Evolutionary conservation across 2,113 vertebrate genomes (phyloP), one percentile per base, ranked within the genome.

Genomic region (Nettapus auritus): DNA sequence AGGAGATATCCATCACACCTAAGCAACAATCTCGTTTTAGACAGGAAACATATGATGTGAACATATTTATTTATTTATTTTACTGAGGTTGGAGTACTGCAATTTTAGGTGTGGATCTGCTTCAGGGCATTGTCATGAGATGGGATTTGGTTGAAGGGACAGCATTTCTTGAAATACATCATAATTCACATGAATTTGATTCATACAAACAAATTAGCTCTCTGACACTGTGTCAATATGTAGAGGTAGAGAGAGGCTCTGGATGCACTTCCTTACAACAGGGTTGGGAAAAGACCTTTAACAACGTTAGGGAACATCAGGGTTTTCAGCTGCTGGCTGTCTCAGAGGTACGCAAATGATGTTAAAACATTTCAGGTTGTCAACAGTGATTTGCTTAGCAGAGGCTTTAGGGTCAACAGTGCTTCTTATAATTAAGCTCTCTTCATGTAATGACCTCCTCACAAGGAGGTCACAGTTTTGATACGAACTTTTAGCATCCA

Each of bases 341-440:
- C 83, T 84, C 66, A 36, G 40, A 73, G 69, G 28, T 76, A 25
- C 15, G 7, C 28, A 76, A 81, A 86, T 36, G 66, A 84, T 73
- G 44, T 36, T 76, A 36, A 83, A 90, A 75, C 5, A 48, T 86
- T 88, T 96, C 75, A 83, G 19, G 38, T 79, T 86, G 93, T 86
- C 80, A 86, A 29, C 56, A 81, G 56, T 29, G 44, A 84, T 77
- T 91, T 82, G 44, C 59, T 91, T 80, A 89, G 46, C 44, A 46
- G 53, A 84, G 67, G 29, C 34, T 86, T 78, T 79, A 67, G 42
- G 62, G 80, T 89, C 85, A 95, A 33, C 40, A 42, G 13, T 70
- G 52, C 44, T 78, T 88, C 66, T 88, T 93, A 57, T 86, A 96
- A 90, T 94, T 68, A 71, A 83, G 7, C 40, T 79, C 69, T 79